Evolutionary conservation across 2,113 vertebrate species (phyloP).

Genomic region (Percina caprodes): DNA sequence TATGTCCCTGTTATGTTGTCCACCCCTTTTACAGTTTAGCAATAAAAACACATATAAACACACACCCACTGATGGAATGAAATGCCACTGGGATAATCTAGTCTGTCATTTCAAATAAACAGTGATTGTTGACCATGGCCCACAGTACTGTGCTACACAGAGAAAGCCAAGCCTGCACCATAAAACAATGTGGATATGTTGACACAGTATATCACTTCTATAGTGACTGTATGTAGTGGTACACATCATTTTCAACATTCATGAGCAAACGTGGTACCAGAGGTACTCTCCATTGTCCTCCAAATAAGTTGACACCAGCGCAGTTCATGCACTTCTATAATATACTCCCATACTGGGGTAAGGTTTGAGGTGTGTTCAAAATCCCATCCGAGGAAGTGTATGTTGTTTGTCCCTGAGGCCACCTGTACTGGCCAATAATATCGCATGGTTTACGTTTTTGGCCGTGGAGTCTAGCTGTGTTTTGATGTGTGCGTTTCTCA

Average conservation of each 20-base stretch:
- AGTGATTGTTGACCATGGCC: slow-evolving; percentile 45
- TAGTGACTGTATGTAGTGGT: background rate
- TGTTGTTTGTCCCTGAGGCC: slow-evolving; percentile 67
- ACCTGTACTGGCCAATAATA: slow-evolving; percentile 63
- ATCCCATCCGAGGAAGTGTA: slow-evolving; percentile 35
- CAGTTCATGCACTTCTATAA: background rate
- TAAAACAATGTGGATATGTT: slow-evolving; percentile 9
- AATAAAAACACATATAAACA: slow-evolving; percentile 21
- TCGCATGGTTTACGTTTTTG: slow-evolving; percentile 68
- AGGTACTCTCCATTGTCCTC: background rate
- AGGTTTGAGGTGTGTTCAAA: slow-evolving; percentile 22
- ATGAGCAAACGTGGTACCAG: background rate
- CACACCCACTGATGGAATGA: slow-evolving; percentile 29
- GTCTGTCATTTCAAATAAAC: slow-evolving; percentile 63
- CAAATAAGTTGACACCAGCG: background rate
- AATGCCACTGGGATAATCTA: slow-evolving; percentile 51
- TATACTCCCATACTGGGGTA: slow-evolving; percentile 26
- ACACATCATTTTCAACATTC: slow-evolving; percentile 8
- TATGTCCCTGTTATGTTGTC: slow-evolving; percentile 24
- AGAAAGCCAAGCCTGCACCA: slow-evolving; percentile 30
- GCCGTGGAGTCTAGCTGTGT: slow-evolving; percentile 64
- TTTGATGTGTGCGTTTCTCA: slow-evolving; percentile 59
- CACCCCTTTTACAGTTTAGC: slow-evolving; percentile 3
- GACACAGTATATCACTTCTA: slow-evolving; percentile 23
- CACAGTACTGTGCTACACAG: slow-evolving; percentile 23